These are phyloP conservation scores for Empidonax alnorum DNA, from an alignment of 2,113 vertebrate genomes.

Conservation along the genomic window DNA sequence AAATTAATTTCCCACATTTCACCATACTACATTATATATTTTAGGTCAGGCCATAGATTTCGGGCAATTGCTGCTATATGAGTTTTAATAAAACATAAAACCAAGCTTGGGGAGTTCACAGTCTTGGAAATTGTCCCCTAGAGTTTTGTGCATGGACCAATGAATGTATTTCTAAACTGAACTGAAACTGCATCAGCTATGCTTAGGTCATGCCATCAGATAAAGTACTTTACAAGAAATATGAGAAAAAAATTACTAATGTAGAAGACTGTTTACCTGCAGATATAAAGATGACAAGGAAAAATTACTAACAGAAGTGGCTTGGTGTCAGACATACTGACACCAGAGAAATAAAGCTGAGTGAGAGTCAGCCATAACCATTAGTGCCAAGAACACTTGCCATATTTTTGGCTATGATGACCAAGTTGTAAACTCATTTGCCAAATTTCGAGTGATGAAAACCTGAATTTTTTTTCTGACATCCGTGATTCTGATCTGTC, in stretches of 20 bases:
- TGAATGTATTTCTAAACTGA: neutral
- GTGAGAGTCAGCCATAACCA: neutral
- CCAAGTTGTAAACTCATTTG: neutral
- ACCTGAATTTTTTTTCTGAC: neutral
- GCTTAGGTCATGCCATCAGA: neutral
- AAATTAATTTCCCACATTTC: neutral
- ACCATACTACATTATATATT: neutral
- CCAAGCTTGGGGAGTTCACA: neutral
- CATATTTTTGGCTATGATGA: neutral
- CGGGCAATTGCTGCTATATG: neutral
- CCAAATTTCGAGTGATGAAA: neutral
- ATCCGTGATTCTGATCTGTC: neutral
- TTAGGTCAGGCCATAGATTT: neutral
- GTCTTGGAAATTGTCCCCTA: neutral
- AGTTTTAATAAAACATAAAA: neutral
- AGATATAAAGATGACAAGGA: neutral
- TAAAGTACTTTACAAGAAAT: neutral
- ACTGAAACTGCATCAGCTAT: neutral
- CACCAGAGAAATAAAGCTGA: neutral
- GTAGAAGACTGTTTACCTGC: neutral
- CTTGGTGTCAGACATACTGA: neutral
- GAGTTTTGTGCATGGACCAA: neutral
- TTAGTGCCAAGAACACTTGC: neutral
- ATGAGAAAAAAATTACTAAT: neutral
- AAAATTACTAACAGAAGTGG: neutral